These are phyloP conservation scores for Drosophila multiciliata DNA, from an alignment of 2,888 invertebrate species.

Conservation along the genomic window DNA sequence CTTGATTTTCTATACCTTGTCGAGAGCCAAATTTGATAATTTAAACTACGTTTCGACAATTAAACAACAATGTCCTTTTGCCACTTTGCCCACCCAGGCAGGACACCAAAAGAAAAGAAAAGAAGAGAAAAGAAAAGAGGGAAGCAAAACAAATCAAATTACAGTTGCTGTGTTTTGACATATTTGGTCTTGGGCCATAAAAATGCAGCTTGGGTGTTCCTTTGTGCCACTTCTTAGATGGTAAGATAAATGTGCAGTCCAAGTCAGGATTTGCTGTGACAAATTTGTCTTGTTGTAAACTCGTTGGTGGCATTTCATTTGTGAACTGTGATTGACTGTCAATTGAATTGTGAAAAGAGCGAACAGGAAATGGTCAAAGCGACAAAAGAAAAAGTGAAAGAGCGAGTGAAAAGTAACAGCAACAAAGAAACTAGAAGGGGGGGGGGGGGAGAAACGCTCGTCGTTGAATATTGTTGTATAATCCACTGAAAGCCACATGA, in stretches of 20 bases:
- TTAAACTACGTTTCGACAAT: slow-evolving; percentile 16
- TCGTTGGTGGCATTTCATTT: slow-evolving; percentile 5
- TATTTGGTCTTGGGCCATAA: slow-evolving; percentile 34
- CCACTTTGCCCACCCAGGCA: slow-evolving; percentile 40
- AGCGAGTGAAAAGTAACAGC: slow-evolving; percentile 1
- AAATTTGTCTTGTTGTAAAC: slow-evolving; percentile 23
- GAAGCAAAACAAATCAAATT: slow-evolving; percentile 21
- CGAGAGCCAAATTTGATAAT: slow-evolving; percentile 12
- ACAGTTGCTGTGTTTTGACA: slow-evolving; percentile 43
- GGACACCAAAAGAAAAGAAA: background rate
- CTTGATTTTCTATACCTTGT: background rate
- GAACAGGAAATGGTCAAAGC: slow-evolving; percentile 33
- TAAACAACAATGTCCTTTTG: slow-evolving; percentile 10
- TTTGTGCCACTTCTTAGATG: slow-evolving; percentile 9
- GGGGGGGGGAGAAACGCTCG: background rate
- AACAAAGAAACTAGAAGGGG: background rate
- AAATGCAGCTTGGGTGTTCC: slow-evolving; percentile 60
- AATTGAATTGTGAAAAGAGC: slow-evolving; percentile 13
- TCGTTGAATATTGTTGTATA: slow-evolving; percentile 54
- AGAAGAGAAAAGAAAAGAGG: no score
- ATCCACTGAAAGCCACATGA: slow-evolving; percentile 39
- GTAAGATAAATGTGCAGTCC: background rate
- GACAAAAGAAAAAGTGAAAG: background rate
- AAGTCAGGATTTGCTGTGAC: slow-evolving; percentile 11
- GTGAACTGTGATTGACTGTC: slow-evolving; percentile 1